phyloP scores from a whole-genome alignment of 2,113 vertebrate species.

The Oophaga pumilio region DNA sequence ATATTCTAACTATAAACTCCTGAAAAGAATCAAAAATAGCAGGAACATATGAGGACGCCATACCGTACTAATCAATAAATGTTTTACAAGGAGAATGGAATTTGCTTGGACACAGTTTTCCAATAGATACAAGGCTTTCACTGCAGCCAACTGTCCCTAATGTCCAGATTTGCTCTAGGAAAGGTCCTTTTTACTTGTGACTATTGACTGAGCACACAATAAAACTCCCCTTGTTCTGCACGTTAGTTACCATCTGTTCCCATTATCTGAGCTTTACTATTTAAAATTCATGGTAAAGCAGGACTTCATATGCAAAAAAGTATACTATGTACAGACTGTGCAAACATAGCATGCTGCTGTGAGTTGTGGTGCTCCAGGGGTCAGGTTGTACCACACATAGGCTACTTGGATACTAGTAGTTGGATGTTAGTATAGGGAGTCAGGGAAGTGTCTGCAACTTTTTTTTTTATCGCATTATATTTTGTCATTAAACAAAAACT shows the following conservation, averaged over 20 bases:
- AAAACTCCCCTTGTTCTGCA: conserved; percentile 4
- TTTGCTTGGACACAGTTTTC: background rate
- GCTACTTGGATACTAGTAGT: background rate
- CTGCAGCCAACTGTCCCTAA: conserved; percentile 1
- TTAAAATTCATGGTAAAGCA: conserved; percentile 19
- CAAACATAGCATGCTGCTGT: background rate
- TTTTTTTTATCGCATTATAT: background rate
- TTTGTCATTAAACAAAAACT: background rate
- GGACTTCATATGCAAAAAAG: background rate
- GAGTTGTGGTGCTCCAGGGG: background rate
- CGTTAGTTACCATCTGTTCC: conserved; percentile 22
- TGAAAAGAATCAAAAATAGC: background rate
- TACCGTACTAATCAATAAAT: background rate
- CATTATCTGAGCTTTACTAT: background rate
- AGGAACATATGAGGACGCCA: background rate
- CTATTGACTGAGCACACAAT: background rate
- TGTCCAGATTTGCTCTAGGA: conserved; percentile 1
- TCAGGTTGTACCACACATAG: background rate
- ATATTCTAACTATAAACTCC: background rate
- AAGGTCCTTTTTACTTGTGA: background rate
- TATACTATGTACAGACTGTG: background rate
- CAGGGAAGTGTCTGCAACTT: background rate
- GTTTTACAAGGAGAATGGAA: background rate
- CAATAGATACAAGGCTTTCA: background rate
- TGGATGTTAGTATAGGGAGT: background rate